Conservation (phyloP, 2,113 vertebrate species). For the Colius striatus region DNA sequence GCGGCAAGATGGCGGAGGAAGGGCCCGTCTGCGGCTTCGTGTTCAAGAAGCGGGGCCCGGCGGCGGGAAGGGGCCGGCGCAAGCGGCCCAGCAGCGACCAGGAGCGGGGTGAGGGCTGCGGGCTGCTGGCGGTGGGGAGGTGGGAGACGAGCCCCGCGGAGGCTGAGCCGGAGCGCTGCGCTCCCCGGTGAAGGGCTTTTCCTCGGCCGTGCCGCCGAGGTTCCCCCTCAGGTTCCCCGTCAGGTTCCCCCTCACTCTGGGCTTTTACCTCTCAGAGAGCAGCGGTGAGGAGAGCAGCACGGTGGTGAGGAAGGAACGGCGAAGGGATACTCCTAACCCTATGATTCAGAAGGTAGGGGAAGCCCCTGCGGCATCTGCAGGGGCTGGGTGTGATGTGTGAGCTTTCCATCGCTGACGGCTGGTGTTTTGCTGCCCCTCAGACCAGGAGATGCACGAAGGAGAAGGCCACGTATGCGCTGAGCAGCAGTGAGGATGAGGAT, state of each 20-base stretch:
- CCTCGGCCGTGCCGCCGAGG: too few species aligned
- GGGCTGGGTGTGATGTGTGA: too few species aligned
- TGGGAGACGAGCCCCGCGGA: too few species aligned
- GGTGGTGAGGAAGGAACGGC: slow-evolving; percentile 86
- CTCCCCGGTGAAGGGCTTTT: neutral
- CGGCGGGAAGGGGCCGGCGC: slow-evolving; percentile 72
- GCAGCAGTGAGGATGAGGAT: slow-evolving; percentile 82
- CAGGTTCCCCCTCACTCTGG: neutral
- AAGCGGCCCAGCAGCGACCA: slow-evolving; percentile 62
- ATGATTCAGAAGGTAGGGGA: slow-evolving; percentile 90
- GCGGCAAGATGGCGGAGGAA: slow-evolving; percentile 76
- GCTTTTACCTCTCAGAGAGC: slow-evolving; percentile 48
- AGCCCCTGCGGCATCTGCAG: too few species aligned
- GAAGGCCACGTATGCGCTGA: slow-evolving; percentile 62
- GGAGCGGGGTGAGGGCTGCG: slow-evolving; percentile 80
- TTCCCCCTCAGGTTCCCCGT: too few species aligned
- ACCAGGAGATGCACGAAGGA: slow-evolving; percentile 78
- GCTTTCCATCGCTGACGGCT: fast-evolving
- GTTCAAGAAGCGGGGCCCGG: slow-evolving; percentile 83
- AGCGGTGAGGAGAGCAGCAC: slow-evolving; percentile 69
- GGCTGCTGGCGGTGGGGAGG: neutral
- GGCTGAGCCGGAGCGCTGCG: too few species aligned
- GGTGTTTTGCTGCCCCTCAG: slow-evolving; percentile 49
- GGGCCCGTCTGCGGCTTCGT: slow-evolving; percentile 78
- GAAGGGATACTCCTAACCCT: slow-evolving; percentile 79